Conservation (phyloP, 1,140 invertebrate genomes). For the Phocides pigmalion region DNA sequence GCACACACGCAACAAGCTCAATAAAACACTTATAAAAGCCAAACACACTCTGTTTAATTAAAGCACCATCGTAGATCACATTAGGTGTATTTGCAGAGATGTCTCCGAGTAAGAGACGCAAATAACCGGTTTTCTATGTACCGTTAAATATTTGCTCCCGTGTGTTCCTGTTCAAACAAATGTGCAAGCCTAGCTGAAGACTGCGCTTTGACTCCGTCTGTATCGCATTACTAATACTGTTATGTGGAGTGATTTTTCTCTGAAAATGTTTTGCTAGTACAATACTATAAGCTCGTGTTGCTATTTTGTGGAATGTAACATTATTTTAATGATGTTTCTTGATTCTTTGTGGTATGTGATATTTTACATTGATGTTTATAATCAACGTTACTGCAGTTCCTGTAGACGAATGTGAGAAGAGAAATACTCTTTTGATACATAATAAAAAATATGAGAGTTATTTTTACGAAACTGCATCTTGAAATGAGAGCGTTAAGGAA, state of each 20-base stretch:
- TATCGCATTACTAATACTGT: slow-evolving; percentile 46
- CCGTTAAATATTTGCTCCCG: slow-evolving; percentile 57
- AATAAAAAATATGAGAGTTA: too few species aligned
- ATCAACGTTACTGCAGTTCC: too few species aligned
- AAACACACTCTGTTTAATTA: slow-evolving; percentile 52
- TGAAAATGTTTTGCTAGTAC: slow-evolving; percentile 31
- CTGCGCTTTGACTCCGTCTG: slow-evolving; percentile 44
- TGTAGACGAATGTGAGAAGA: too few species aligned
- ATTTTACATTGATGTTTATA: neutral
- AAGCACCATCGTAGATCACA: slow-evolving; percentile 49
- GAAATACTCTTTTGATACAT: too few species aligned
- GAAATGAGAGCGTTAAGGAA: too few species aligned
- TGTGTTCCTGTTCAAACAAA: slow-evolving; percentile 57
- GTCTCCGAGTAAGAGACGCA: slow-evolving; percentile 43
- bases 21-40: slow-evolving; percentile 42
- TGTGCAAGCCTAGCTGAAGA: slow-evolving; percentile 43
- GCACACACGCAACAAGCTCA: slow-evolving; percentile 25
- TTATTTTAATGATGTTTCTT: slow-evolving; percentile 4
- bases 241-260: slow-evolving; percentile 41
- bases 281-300: neutral
- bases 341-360: neutral
- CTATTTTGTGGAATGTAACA: slow-evolving; percentile 14
- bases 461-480: too few species aligned
- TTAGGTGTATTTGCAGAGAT: slow-evolving; percentile 50
- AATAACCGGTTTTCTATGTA: slow-evolving; percentile 58